Conservation (phyloP, 2,113 vertebrate genomes). For the Deroptyus accipitrinus region DNA sequence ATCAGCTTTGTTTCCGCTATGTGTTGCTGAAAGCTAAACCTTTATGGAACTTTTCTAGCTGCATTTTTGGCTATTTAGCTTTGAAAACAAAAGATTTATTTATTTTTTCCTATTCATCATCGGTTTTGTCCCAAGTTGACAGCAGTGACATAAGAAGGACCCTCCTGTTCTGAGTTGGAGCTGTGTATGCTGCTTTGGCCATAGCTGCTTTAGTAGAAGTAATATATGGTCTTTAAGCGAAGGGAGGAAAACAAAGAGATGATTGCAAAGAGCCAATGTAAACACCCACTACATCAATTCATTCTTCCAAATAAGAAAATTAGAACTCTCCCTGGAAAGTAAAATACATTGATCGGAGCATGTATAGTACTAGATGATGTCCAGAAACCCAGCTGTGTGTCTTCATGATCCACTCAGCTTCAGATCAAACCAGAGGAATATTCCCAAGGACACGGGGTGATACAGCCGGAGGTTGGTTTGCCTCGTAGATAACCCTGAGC, state of each 20-base stretch:
- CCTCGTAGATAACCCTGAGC: slow-evolving; percentile 46
- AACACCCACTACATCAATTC: background rate
- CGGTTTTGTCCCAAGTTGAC: slow-evolving; percentile 70
- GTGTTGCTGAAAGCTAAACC: slow-evolving; percentile 75
- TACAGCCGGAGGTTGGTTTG: slow-evolving; percentile 9
- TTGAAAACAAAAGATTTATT: slow-evolving; percentile 79
- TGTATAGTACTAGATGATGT: background rate
- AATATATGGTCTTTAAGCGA: slow-evolving; percentile 52
- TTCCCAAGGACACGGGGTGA: slow-evolving; percentile 33
- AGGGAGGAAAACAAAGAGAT: background rate
- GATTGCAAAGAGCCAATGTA: background rate
- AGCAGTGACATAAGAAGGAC: slow-evolving; percentile 61
- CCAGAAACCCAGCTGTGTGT: slow-evolving; percentile 33
- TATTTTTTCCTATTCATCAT: slow-evolving; percentile 63
- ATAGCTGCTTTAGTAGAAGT: slow-evolving; percentile 37
- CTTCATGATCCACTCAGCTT: slow-evolving; percentile 20
- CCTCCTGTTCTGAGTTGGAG: slow-evolving; percentile 35
- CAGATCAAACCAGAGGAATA: slow-evolving; percentile 17
- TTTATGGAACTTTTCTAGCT: slow-evolving; percentile 77
- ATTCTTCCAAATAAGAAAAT: slow-evolving; percentile 38
- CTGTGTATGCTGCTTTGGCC: background rate
- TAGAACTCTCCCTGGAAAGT: background rate
- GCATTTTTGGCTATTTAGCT: slow-evolving; percentile 77
- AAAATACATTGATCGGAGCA: background rate
- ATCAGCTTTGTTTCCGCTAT: slow-evolving; percentile 77